Percentiles rank a stretch among this genome's conserved stretches.
Evolutionary conservation across 2,888 invertebrate species (phyloP).

Genomic region (Opisthograptis luteolata): DNA sequence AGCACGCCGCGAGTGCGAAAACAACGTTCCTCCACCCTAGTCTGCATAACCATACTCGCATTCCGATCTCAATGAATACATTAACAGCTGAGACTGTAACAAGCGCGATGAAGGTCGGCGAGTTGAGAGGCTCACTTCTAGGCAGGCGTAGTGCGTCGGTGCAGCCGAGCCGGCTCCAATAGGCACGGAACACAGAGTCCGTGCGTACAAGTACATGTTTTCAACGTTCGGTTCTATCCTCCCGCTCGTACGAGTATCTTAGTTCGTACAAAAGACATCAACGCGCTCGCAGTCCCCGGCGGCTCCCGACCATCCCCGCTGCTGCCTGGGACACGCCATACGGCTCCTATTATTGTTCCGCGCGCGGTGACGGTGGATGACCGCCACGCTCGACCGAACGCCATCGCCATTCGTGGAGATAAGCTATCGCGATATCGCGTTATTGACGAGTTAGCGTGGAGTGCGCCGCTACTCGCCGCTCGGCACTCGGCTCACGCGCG

Average conservation of each 20-base stretch:
- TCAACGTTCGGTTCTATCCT: too few species aligned
- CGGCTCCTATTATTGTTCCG: too few species aligned
- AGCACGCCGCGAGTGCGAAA: too few species aligned
- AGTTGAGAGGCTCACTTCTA: neutral
- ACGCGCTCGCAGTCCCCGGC: conserved; percentile 25
- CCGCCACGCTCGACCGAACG: neutral
- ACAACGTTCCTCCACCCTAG: too few species aligned
- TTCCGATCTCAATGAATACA: conserved; percentile 3
- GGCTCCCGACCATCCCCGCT: neutral
- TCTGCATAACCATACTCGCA: neutral
- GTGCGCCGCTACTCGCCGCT: too few species aligned
- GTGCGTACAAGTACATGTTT: too few species aligned
- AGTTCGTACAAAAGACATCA: conserved; percentile 34
- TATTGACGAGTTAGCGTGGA: neutral
- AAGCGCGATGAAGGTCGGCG: neutral
- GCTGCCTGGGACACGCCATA: too few species aligned
- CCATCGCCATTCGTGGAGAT: conserved; percentile 7
- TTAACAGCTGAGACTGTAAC: neutral
- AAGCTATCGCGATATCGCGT: conserved; percentile 1
- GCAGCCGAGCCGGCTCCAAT: neutral
- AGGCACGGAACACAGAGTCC: too few species aligned
- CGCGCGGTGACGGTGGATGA: neutral
- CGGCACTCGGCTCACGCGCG: too few species aligned
- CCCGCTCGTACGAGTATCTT: too few species aligned
- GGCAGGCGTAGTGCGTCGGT: too few species aligned